These are phyloP conservation scores for Campylomormyrus numenius DNA, from an alignment of 2,113 vertebrate species.

Conservation along the genomic window DNA sequence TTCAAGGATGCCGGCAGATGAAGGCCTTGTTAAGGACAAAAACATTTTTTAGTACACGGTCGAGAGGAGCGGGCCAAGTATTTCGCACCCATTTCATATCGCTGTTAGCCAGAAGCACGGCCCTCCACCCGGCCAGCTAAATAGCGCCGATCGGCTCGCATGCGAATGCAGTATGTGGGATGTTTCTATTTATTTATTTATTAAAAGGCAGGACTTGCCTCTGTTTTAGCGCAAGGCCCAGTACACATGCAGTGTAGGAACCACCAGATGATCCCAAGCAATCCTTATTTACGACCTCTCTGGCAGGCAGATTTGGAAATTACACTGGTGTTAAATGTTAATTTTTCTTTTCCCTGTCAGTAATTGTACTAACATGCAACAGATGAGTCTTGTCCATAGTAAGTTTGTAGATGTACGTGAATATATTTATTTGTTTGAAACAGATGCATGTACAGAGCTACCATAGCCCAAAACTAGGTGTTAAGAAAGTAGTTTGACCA, in stretches of 20 bases:
- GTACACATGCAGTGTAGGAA: slow-evolving; percentile 8
- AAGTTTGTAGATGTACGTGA: slow-evolving; percentile 13
- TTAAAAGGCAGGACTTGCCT: background rate
- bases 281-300: slow-evolving; percentile 31
- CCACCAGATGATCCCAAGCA: slow-evolving; percentile 10
- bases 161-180: background rate
- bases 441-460: background rate
- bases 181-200: slow-evolving; percentile 5
- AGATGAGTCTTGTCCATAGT: slow-evolving; percentile 36
- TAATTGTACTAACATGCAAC: slow-evolving; percentile 34
- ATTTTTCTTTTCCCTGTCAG: slow-evolving; percentile 30
- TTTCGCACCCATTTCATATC: background rate
- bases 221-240: background rate
- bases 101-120: background rate
- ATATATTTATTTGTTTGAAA: slow-evolving; percentile 32
- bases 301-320: slow-evolving; percentile 34
- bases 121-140: background rate
- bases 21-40: background rate
- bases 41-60: background rate
- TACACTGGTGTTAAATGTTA: slow-evolving; percentile 33
- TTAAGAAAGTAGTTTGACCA: background rate
- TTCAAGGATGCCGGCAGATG: background rate
- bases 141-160: background rate
- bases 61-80: background rate
- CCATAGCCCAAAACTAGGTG: background rate